These are phyloP conservation scores for Hyles euphorbiae DNA, from an alignment of 1,140 invertebrate genomes.

Conservation along the genomic window DNA sequence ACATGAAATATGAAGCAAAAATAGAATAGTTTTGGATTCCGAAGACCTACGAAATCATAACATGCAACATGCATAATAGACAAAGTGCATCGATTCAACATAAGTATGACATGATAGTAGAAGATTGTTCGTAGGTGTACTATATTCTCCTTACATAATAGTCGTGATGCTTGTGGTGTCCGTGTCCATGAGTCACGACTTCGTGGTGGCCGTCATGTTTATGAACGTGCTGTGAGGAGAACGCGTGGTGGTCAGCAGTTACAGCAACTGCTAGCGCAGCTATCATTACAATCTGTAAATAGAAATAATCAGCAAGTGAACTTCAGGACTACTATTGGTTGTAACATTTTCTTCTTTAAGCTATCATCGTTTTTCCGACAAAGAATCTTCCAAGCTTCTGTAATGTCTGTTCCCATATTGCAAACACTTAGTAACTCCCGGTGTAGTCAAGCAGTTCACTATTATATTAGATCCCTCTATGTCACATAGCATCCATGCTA, in stretches of 20 bases:
- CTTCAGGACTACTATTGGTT: not conserved
- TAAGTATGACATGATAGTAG: constrained; percentile 1
- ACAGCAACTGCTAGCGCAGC: constrained; percentile 17
- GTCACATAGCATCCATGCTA: too few species aligned
- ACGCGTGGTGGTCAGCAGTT: constrained; percentile 16
- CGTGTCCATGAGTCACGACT: constrained; percentile 13
- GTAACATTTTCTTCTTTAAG: too few species aligned
- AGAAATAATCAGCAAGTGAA: not conserved
- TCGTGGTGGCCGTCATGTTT: constrained; percentile 30
- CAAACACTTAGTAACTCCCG: too few species aligned
- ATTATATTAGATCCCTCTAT: too few species aligned
- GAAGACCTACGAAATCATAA: too few species aligned
- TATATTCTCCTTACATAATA: constrained; percentile 11
- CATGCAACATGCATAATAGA: not conserved
- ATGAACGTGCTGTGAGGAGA: constrained; percentile 27
- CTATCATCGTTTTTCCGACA: too few species aligned
- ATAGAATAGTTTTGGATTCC: too few species aligned
- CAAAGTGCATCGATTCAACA: not conserved
- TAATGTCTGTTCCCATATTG: too few species aligned
- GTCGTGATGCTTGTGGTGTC: constrained; percentile 9
- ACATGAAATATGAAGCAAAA: too few species aligned
- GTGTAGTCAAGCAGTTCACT: too few species aligned
- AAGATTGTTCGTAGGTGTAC: not conserved
- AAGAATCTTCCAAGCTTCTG: too few species aligned
- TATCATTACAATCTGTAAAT: constrained; percentile 27